These are phyloP conservation scores for Saguinus imperator DNA, from an alignment of 2,113 vertebrate species.

Conservation along the genomic window DNA sequence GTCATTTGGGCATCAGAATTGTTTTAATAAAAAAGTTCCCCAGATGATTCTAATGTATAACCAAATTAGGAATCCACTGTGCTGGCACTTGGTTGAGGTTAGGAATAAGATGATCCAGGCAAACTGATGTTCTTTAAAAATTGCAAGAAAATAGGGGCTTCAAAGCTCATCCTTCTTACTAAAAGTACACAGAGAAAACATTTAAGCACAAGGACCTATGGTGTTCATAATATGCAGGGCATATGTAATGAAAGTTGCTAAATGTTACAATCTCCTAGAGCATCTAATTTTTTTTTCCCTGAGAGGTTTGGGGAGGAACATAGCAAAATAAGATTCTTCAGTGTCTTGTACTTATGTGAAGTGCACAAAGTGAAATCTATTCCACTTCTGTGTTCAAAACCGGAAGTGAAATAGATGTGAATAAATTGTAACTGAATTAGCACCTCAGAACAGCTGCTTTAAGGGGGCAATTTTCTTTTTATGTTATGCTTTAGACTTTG, in stretches of 20 bases:
- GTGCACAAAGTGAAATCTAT: background rate
- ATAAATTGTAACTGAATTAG: background rate
- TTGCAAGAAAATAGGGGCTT: background rate
- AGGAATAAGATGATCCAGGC: background rate
- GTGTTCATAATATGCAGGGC: background rate
- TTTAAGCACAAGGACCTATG: background rate
- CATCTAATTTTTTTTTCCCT: background rate
- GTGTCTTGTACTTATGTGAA: slow-evolving; percentile 10
- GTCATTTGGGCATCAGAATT: background rate
- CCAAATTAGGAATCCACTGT: background rate
- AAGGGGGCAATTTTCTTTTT: slow-evolving; percentile 19
- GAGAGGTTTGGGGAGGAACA: background rate
- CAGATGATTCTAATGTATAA: background rate
- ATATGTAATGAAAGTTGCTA: background rate
- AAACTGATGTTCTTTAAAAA: background rate
- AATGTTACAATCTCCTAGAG: background rate
- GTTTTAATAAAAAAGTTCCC: background rate
- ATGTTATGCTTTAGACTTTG: background rate
- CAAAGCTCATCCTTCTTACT: background rate
- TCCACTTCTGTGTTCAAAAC: background rate
- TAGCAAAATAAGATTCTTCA: background rate
- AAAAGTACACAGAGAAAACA: background rate
- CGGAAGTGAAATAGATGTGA: background rate
- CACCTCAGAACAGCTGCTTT: background rate
- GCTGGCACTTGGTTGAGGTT: background rate